Evolutionary conservation across 2,888 invertebrate species (phyloP).

Genomic region (Flabesymbios commensalis): DNA sequence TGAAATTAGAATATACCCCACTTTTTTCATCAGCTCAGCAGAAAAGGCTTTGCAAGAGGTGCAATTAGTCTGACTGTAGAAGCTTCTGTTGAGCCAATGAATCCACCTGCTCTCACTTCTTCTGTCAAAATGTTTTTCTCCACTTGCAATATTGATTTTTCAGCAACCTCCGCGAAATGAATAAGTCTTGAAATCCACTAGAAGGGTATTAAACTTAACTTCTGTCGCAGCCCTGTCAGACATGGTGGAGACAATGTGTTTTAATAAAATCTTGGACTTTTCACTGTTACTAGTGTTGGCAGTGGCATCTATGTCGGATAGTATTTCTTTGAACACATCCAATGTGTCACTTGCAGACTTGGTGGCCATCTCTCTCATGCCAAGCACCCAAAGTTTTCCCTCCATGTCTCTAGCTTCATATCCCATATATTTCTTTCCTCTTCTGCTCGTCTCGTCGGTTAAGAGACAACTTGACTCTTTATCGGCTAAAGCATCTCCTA

Average conservation of each 20-base stretch:
- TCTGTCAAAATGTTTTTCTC: neutral
- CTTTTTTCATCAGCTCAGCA: slow-evolving; percentile 2
- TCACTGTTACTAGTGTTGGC: no score
- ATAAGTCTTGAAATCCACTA: slow-evolving; percentile 30
- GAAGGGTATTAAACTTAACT: slow-evolving; percentile 26
- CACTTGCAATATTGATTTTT: neutral
- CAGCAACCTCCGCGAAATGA: slow-evolving; percentile 28
- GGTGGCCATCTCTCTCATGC: slow-evolving; percentile 28
- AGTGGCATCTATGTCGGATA: slow-evolving; percentile 12
- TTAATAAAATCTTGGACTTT: no score
- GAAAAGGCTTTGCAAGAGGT: slow-evolving; percentile 4
- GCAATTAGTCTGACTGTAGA: neutral
- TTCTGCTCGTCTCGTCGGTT: slow-evolving; percentile 30
- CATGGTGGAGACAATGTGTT: slow-evolving; percentile 22
- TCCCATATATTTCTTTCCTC: slow-evolving; percentile 27
- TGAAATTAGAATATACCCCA: neutral
- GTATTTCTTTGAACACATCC: slow-evolving; percentile 16
- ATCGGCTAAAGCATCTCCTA: slow-evolving; percentile 23
- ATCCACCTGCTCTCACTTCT: neutral
- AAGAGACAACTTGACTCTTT: slow-evolving; percentile 22
- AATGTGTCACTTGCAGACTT: slow-evolving; percentile 25
- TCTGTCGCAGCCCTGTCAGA: slow-evolving; percentile 30
- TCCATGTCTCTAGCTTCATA: slow-evolving; percentile 29
- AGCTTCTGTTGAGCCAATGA: neutral
- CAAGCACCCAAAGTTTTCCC: slow-evolving; percentile 24